These are phyloP conservation scores for Smittia sp. DNA, from an alignment of 2,888 invertebrate species.

Conservation along the genomic window DNA sequence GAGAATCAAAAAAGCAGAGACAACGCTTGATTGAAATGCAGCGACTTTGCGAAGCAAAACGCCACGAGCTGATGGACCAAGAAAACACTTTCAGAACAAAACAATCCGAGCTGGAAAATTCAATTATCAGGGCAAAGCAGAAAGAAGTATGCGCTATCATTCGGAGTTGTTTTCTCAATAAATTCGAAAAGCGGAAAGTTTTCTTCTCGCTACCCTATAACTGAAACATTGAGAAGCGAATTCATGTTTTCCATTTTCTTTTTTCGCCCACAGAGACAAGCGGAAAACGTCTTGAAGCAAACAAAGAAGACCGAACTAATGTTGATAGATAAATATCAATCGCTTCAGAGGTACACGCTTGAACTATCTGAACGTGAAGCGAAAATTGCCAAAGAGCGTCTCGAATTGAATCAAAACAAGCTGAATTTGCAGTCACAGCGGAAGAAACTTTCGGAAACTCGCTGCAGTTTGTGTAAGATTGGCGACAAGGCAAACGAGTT, in stretches of 20 bases:
- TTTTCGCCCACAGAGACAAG: constrained; percentile 14
- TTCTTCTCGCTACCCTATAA: neutral
- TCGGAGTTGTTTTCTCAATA: neutral
- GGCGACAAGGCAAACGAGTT: constrained; percentile 45
- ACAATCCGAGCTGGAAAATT: constrained; percentile 50
- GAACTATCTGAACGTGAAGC: constrained; percentile 51
- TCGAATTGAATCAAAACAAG: constrained; percentile 50
- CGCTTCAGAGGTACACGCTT: constrained; percentile 48
- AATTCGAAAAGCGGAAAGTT: neutral
- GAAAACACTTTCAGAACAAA: constrained; percentile 48
- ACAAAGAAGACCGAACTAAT: constrained; percentile 46
- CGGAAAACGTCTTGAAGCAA: constrained; percentile 41
- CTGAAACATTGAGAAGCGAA: neutral
- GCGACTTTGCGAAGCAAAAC: constrained; percentile 50
- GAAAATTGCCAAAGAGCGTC: constrained; percentile 50
- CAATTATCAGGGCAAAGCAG: constrained; percentile 47
- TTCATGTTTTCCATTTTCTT: neutral
- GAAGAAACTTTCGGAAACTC: constrained; percentile 47
- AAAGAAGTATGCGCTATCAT: constrained; percentile 45
- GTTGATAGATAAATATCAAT: constrained; percentile 48
- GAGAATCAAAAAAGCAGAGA: constrained; percentile 51
- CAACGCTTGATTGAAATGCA: constrained; percentile 50
- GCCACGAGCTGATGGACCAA: constrained; percentile 49
- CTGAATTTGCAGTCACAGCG: constrained; percentile 49
- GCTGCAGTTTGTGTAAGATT: constrained; percentile 52